These are phyloP conservation scores for Sitobion miscanthi DNA, from an alignment of 1,140 invertebrate genomes.

Conservation along the genomic window DNA sequence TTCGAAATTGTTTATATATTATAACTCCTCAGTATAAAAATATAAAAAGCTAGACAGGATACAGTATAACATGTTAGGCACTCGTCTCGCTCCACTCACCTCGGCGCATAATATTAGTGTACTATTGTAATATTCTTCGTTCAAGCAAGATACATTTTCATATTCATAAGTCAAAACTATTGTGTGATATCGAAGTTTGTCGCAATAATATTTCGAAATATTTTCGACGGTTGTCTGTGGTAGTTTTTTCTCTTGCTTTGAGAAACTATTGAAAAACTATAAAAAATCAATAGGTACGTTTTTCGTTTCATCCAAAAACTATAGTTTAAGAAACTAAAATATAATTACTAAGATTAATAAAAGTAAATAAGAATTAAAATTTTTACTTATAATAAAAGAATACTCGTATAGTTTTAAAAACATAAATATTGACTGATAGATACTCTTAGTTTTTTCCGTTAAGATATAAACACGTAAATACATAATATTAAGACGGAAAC, in stretches of 20 bases:
- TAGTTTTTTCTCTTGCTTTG: too few species aligned
- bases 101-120: not conserved
- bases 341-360: too few species aligned
- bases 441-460: not conserved
- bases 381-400: too few species aligned
- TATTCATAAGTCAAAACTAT: not conserved
- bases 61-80: not conserved
- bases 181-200: not conserved
- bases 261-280: too few species aligned
- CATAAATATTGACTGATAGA: not conserved
- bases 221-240: too few species aligned
- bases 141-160: not conserved
- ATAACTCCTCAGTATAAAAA: not conserved
- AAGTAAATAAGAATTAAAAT: not conserved
- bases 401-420: not conserved
- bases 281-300: too few species aligned
- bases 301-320: too few species aligned
- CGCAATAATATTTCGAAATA: too few species aligned
- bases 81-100: not conserved
- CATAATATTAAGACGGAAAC: not conserved
- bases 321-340: too few species aligned
- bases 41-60: not conserved
- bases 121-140: not conserved
- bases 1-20: not conserved
- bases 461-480: not conserved